Evolutionary conservation across 2,797 vertebrate species (phyloP).

Genomic region (Fistularia commersonii): DNA sequence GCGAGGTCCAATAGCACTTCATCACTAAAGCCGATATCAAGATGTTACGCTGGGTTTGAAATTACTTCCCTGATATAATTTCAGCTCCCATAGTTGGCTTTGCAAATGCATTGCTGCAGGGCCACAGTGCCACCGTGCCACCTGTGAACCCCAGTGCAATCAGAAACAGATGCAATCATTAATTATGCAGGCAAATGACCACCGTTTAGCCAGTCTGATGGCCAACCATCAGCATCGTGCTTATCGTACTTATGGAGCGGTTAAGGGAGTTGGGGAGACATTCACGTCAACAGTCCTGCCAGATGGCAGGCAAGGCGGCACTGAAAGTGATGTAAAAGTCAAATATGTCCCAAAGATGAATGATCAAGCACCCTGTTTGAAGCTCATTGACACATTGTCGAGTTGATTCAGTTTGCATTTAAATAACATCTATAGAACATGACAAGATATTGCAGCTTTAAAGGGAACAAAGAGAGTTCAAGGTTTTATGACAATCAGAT

Average conservation of each 20-base stretch:
- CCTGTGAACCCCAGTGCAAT: slow-evolving; percentile 44
- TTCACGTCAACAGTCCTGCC: slow-evolving; percentile 47
- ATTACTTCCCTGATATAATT: slow-evolving; percentile 49
- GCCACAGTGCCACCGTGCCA: slow-evolving; percentile 17
- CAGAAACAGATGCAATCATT: slow-evolving; percentile 68
- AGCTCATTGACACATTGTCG: slow-evolving; percentile 34
- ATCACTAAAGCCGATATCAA: slow-evolving; percentile 27
- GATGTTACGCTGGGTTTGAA: slow-evolving; percentile 37
- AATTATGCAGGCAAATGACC: slow-evolving; percentile 71
- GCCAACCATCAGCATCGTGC: slow-evolving; percentile 53
- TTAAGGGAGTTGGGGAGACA: slow-evolving; percentile 51
- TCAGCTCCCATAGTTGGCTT: slow-evolving; percentile 46
- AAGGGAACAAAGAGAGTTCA: too few species aligned
- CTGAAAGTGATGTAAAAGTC: slow-evolving; percentile 57
- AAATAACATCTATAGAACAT: slow-evolving; percentile 30
- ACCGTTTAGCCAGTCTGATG: slow-evolving; percentile 61
- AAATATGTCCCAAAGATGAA: slow-evolving; percentile 60
- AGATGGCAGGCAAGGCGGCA: slow-evolving; percentile 58
- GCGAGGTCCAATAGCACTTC: slow-evolving; percentile 19
- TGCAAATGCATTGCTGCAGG: slow-evolving; percentile 30
- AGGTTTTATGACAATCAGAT: too few species aligned
- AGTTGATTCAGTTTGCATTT: slow-evolving; percentile 33
- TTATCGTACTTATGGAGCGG: slow-evolving; percentile 56
- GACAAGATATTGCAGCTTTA: neutral
- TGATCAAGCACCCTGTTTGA: slow-evolving; percentile 39